Evolutionary conservation across 2,797 vertebrate genomes (phyloP), one percentile per base, ranked within the genome.

Genomic region (Falco concolor): DNA sequence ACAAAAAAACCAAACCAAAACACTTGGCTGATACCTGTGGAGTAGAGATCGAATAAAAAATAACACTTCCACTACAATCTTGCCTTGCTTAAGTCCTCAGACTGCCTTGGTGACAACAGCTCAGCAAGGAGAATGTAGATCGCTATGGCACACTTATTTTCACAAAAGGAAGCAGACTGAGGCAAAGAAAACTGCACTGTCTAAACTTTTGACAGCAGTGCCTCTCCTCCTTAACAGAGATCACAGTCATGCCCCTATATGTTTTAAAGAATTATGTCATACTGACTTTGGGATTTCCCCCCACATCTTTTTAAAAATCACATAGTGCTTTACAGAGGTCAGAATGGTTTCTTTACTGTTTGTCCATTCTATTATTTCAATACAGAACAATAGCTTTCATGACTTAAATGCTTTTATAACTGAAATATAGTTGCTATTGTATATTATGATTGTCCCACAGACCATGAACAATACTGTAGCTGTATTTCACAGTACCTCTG

Each of bases 391-490:
- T 92, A 85, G 68, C 64, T 83, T 80, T 60, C 87, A 40, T 75
- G 81, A 44, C 7, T 86, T 34, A 89, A 91, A 87, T 89, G 61
- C 10, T 87, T 91, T 61, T 67, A 59, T 76, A 92, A 67, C 23
- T 44, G 24, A 91, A 93, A 92, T 91, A 60, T 49, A 89, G 68
- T 91, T 80, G 21, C 91, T 91, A 95, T 97, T 95, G 87, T 93
- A 47, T 53, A 96, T 94, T 97, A 94, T 96, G 42, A 84, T 89
- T 96, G 76, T 47, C 73, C 73, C 53, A 80, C 14, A 80, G 93
- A 96, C 82, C 96, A 68, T 94, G 96, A 97, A 95, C 52, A 25
- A 22, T 38, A 10, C n/a, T 80, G 56, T 32, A 94, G 38, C 49
- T 77, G 57, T 22, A 74, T 87, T 92, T 95, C 57, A 87, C 68